Evolutionary conservation across 2,797 vertebrate genomes (phyloP).

Genomic region (Chaenodraco wilsoni): DNA sequence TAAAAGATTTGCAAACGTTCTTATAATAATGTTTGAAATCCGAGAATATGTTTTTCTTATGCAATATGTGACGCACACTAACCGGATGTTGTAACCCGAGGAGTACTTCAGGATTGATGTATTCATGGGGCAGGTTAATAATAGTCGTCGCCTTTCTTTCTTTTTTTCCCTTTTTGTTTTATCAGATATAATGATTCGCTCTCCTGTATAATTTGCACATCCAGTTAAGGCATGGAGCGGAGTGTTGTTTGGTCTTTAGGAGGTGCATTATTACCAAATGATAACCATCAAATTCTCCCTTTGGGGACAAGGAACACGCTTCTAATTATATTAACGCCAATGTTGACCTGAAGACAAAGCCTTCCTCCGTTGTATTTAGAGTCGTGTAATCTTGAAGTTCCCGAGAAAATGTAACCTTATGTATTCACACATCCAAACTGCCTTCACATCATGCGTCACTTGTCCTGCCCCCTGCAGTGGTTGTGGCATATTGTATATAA

Average conservation of each 20-base stretch:
- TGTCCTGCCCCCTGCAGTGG: conserved; percentile 62
- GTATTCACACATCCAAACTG: conserved; percentile 65
- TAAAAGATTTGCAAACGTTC: conserved; percentile 33
- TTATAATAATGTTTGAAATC: conserved; percentile 24
- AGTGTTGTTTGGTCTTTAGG: conserved; percentile 80
- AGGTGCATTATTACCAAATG: conserved; percentile 78
- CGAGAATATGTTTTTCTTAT: conserved; percentile 25
- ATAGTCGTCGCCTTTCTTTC: conserved; percentile 39
- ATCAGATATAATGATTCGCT: conserved; percentile 66
- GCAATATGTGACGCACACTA: conserved; percentile 37
- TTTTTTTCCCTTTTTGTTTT: conserved; percentile 27
- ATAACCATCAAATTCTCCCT: conserved; percentile 73
- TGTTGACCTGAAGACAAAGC: conserved; percentile 71
- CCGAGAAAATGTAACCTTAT: conserved; percentile 60
- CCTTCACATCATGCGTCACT: conserved; percentile 58
- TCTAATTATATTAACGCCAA: conserved; percentile 77
- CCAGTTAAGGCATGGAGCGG: conserved; percentile 58
- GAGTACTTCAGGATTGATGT: conserved; percentile 41
- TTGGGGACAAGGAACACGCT: conserved; percentile 66
- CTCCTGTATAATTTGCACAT: conserved; percentile 76
- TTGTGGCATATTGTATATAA: conserved; percentile 50
- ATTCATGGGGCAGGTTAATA: conserved; percentile 59
- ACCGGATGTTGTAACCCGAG: background rate
- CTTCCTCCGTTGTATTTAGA: conserved; percentile 56
- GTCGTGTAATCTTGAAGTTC: conserved; percentile 57